Conservation (phyloP, 2,113 vertebrate species). For the Rhinogobius similis region DNA sequence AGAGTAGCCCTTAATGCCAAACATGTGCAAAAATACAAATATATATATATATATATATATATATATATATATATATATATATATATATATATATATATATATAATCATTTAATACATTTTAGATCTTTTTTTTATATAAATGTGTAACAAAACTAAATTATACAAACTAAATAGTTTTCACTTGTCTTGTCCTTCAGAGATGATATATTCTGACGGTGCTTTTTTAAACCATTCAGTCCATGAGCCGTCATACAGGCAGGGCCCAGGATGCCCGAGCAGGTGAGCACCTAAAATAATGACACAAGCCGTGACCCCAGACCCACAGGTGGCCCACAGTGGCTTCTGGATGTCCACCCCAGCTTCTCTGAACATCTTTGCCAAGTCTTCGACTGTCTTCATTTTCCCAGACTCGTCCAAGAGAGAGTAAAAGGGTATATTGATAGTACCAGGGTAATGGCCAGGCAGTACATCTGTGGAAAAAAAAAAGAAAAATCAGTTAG, state of each 20-base stretch:
- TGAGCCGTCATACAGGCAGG: constrained; percentile 88
- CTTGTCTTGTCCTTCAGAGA: constrained; percentile 86
- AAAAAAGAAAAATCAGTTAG: not conserved
- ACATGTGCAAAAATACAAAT: not conserved
- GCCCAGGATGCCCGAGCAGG: constrained; percentile 84
- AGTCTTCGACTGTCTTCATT: constrained; percentile 79
- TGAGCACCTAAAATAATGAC: constrained; percentile 86
- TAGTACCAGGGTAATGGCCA: constrained; percentile 85
- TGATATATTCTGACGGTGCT: constrained; percentile 82
- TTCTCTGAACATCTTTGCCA: constrained; percentile 80
- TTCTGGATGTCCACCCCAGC: constrained; percentile 80
- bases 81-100: too few relatives aligned
- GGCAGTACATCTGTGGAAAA: constrained; percentile 82
- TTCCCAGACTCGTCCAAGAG: constrained; percentile 85
- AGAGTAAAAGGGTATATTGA: constrained; percentile 87
- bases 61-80: too few relatives aligned
- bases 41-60: too few relatives aligned
- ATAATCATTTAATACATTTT: too few relatives aligned
- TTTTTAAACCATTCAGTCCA: constrained; percentile 94
- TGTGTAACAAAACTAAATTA: not conserved
- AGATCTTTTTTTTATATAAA: constrained; percentile 38
- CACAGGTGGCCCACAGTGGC: constrained; percentile 86
- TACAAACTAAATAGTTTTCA: constrained; percentile 30
- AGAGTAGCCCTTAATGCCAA: not conserved
- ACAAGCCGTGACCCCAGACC: constrained; percentile 92